These are phyloP conservation scores for Loripinus fragilis DNA, from an alignment of 2,888 invertebrate species.

Conservation along the genomic window DNA sequence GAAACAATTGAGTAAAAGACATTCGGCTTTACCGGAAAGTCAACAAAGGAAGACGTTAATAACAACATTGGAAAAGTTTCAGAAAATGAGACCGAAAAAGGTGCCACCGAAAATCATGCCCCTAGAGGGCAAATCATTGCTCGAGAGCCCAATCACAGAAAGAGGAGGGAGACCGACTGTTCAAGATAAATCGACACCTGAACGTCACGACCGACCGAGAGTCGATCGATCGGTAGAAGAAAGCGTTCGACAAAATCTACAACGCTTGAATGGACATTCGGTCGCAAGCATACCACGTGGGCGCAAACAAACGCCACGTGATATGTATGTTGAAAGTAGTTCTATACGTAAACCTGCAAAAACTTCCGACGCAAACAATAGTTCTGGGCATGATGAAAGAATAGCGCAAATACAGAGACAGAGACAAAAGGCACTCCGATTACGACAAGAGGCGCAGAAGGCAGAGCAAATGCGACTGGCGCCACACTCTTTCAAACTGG, in stretches of 20 bases:
- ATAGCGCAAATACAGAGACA: constrained; percentile 54
- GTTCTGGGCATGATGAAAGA: constrained; percentile 52
- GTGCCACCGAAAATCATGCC: constrained; percentile 67
- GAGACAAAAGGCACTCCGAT: constrained; percentile 49
- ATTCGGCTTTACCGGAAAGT: constrained; percentile 55
- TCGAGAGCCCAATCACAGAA: constrained; percentile 55
- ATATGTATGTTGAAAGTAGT: constrained; percentile 62
- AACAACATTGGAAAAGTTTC: constrained; percentile 72
- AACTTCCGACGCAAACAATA: constrained; percentile 44
- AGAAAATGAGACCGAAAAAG: constrained; percentile 69
- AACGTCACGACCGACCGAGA: constrained; percentile 17
- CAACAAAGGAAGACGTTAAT: constrained; percentile 56
- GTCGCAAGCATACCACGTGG: constrained; percentile 72
- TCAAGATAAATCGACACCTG: constrained; percentile 28
- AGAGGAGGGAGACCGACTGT: constrained; percentile 14
- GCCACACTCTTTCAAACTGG: constrained; percentile 58
- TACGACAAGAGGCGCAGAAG: constrained; percentile 49
- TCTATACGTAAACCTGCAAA: constrained; percentile 42
- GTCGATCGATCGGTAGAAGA: constrained; percentile 63
- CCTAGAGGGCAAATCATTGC: constrained; percentile 71
- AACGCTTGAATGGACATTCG: constrained; percentile 62
- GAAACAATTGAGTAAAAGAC: constrained; percentile 50
- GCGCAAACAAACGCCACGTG: constrained; percentile 57
- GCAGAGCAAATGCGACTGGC: constrained; percentile 57
- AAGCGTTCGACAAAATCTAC: constrained; percentile 67